Percentiles rank a stretch among this genome's conserved stretches.
Conservation (phyloP, 2,113 vertebrate genomes). For the Pristiophorus japonicus region DNA sequence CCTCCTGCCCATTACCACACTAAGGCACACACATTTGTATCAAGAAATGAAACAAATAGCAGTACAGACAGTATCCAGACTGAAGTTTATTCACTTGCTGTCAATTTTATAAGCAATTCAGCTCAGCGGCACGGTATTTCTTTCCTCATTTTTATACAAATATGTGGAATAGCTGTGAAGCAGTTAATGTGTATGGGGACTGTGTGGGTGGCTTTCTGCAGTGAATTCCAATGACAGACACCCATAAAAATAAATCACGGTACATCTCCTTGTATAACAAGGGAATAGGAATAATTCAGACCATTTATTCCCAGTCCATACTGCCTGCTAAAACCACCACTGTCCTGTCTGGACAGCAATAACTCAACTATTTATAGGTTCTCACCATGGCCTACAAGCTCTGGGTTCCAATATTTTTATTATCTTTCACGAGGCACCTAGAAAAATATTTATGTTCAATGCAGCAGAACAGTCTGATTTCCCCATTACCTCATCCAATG, state of each 20-base stretch:
- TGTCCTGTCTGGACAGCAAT: conserved; percentile 51
- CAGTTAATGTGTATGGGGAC: neutral
- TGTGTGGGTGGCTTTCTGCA: conserved; percentile 62
- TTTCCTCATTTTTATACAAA: conserved; percentile 31
- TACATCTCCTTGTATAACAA: conserved; percentile 50
- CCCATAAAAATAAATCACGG: conserved; percentile 57
- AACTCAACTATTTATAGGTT: conserved; percentile 63
- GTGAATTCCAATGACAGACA: conserved; percentile 49
- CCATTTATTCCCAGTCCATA: conserved; percentile 51
- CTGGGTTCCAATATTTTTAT: conserved; percentile 48
- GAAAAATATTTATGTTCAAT: conserved; percentile 65
- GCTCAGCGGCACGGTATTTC: neutral
- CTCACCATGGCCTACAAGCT: conserved; percentile 48
- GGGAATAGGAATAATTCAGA: conserved; percentile 51
- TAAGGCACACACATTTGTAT: conserved; percentile 17
- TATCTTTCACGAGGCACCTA: conserved; percentile 58
- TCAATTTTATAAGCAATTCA: conserved; percentile 1
- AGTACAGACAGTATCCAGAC: conserved; percentile 39
- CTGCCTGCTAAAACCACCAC: conserved; percentile 47
- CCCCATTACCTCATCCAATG: conserved; percentile 56
- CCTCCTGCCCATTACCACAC: conserved; percentile 39
- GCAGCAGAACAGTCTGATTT: conserved; percentile 55
- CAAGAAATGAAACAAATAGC: conserved; percentile 28
- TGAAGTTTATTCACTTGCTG: conserved; percentile 54
- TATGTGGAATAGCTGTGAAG: conserved; percentile 5